A percentile compares a stretch with the other conserved stretches of the same genome.
These are phyloP conservation scores for Oreochromis aureus DNA, from an alignment of 2,113 vertebrate genomes.

Conservation along the genomic window DNA sequence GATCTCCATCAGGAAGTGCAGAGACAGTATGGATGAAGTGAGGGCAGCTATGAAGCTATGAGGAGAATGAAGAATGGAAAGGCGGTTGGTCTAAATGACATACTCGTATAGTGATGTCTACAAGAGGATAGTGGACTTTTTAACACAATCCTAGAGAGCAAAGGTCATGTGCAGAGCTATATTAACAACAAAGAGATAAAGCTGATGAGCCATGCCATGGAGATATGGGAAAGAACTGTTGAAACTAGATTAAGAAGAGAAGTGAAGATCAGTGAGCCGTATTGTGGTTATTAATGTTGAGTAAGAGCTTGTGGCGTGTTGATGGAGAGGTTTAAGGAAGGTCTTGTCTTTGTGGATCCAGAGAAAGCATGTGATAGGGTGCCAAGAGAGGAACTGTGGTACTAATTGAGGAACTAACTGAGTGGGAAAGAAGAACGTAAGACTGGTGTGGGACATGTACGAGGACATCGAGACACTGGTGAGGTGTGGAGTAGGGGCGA, in stretches of 20 bases:
- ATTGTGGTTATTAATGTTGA: background rate
- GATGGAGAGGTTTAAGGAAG: background rate
- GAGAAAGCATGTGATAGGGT: background rate
- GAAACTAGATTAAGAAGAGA: background rate
- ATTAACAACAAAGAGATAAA: background rate
- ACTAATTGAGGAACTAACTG: background rate
- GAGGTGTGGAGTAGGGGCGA: background rate
- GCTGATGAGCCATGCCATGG: background rate
- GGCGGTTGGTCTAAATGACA: background rate
- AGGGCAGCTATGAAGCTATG: background rate
- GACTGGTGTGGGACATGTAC: background rate
- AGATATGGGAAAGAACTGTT: background rate
- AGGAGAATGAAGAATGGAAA: background rate
- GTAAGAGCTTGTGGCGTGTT: background rate
- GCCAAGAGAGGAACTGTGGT: background rate
- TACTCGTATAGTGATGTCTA: rapidly evolving
- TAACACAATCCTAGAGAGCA: background rate
- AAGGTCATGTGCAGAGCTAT: background rate
- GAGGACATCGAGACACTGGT: background rate
- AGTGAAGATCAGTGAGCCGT: background rate
- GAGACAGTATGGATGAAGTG: background rate
- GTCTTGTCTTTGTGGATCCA: background rate
- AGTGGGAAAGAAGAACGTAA: background rate
- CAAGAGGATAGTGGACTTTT: background rate
- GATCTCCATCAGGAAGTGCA: background rate